Percentiles rank a stretch among this genome's conserved stretches.
phyloP scores from a whole-genome alignment of 2,113 vertebrate species.

The Pseudorhombus dupliciocellatus region DNA sequence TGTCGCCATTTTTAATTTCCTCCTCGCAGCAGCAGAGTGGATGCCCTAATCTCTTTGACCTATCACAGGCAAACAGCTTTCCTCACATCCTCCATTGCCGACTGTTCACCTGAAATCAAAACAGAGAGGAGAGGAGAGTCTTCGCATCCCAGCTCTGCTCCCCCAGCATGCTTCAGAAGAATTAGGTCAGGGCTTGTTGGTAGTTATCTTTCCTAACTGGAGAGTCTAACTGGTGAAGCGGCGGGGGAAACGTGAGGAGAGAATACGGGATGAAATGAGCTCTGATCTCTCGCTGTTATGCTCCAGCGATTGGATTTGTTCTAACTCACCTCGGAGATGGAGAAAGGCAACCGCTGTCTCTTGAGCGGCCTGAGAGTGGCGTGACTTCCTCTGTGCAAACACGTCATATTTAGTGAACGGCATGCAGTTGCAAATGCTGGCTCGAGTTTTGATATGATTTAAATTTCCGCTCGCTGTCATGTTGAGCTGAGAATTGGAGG shows the following conservation, averaged over 20 bases:
- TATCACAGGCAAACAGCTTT: constrained; percentile 33
- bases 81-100: constrained; percentile 13
- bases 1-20: neutral
- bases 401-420: constrained; percentile 27
- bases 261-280: neutral
- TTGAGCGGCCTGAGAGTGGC: constrained; percentile 10
- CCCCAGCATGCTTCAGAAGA: constrained; percentile 39
- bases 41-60: constrained; percentile 19
- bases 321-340: constrained; percentile 3
- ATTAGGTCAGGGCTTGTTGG: constrained; percentile 52
- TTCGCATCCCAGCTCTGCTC: constrained; percentile 1
- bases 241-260: neutral
- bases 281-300: neutral
- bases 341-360: constrained; percentile 13
- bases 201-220: constrained; percentile 28
- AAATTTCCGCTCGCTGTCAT: constrained; percentile 20
- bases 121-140: constrained; percentile 16
- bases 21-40: neutral
- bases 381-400: constrained; percentile 40
- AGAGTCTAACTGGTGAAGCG: neutral
- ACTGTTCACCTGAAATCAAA: constrained; percentile 52
- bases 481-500: constrained; percentile 27
- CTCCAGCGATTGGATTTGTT: constrained; percentile 6
- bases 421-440: constrained; percentile 54
- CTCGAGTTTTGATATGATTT: neutral